phyloP scores from a whole-genome alignment of 2,113 vertebrate species.

The Poeciliopsis prolifica region DNA sequence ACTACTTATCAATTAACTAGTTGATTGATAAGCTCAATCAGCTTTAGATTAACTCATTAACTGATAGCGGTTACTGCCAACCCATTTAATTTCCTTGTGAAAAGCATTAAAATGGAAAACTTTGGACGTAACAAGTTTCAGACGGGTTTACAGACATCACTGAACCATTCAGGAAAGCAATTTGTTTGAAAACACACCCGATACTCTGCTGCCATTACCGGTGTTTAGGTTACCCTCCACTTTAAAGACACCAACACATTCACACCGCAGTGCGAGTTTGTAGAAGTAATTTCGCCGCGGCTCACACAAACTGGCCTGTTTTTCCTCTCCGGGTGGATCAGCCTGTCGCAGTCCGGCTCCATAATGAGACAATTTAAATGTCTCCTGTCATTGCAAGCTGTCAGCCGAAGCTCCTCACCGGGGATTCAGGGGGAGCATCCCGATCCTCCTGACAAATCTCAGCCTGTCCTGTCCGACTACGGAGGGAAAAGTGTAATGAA shows the following conservation, averaged over 20 bases:
- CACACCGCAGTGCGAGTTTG: conserved; percentile 42
- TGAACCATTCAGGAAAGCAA: not conserved
- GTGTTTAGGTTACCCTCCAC: conserved; percentile 25
- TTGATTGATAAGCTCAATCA: too few species aligned
- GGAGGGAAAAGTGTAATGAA: conserved; percentile 70
- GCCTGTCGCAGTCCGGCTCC: conserved; percentile 71
- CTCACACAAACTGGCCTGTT: conserved; percentile 61
- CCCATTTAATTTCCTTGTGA: not conserved
- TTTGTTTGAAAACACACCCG: conserved; percentile 15
- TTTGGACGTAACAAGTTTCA: not conserved
- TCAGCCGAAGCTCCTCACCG: conserved; percentile 55
- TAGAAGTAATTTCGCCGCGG: conserved; percentile 65
- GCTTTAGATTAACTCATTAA: too few species aligned
- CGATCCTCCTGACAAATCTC: conserved; percentile 68
- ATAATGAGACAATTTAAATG: conserved; percentile 80
- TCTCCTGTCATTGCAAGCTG: conserved; percentile 73
- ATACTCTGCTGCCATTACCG: conserved; percentile 20
- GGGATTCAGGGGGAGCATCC: conserved; percentile 65
- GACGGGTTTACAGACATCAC: not conserved
- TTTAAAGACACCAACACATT: conserved; percentile 37
- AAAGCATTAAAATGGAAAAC: not conserved
- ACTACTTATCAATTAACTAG: too few species aligned
- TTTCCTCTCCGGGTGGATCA: conserved; percentile 48
- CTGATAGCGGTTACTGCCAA: too few species aligned
- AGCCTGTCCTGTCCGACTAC: conserved; percentile 61